phyloP scores from a whole-genome alignment of 2,888 invertebrate species.

The Chrysolina haemoptera region DNA sequence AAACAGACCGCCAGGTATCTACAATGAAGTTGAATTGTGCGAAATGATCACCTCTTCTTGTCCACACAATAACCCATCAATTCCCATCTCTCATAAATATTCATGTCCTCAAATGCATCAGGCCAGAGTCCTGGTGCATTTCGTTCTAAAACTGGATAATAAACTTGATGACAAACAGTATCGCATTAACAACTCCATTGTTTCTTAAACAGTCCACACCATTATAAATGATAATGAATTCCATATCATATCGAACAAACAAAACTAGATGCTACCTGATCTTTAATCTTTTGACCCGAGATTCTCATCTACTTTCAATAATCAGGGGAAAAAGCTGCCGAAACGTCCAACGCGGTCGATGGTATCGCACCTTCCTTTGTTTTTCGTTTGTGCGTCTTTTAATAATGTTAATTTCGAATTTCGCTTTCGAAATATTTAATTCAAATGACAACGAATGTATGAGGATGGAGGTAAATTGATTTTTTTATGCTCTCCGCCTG shows the following conservation, averaged over 20 bases:
- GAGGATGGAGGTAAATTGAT: slow-evolving; percentile 10
- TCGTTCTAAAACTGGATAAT: slow-evolving; percentile 45
- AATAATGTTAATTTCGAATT: slow-evolving; percentile 34
- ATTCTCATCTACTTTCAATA: slow-evolving; percentile 49
- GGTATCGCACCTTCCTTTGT: slow-evolving; percentile 31
- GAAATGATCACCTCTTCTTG: neutral
- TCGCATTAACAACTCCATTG: slow-evolving; percentile 49
- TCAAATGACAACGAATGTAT: neutral
- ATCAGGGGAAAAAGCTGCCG: neutral
- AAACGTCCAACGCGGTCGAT: slow-evolving; percentile 1
- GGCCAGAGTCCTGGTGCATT: slow-evolving; percentile 44
- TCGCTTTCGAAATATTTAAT: slow-evolving; percentile 10
- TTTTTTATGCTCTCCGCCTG: slow-evolving; percentile 2
- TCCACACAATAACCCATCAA: slow-evolving; percentile 31
- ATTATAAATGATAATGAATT: slow-evolving; percentile 63
- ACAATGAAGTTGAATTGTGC: neutral
- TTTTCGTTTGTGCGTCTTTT: slow-evolving; percentile 30
- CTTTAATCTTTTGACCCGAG: slow-evolving; percentile 67
- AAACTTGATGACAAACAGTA: slow-evolving; percentile 48
- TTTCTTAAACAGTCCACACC: slow-evolving; percentile 43
- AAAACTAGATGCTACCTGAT: slow-evolving; percentile 57
- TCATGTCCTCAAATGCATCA: slow-evolving; percentile 38
- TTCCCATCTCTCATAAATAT: slow-evolving; percentile 41
- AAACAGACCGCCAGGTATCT: too few species aligned
- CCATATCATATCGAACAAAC: slow-evolving; percentile 47